Evolutionary conservation across 2,797 vertebrate species (phyloP), one percentile per base, ranked within the genome.

Genomic region (Geotrypetes seraphini): DNA sequence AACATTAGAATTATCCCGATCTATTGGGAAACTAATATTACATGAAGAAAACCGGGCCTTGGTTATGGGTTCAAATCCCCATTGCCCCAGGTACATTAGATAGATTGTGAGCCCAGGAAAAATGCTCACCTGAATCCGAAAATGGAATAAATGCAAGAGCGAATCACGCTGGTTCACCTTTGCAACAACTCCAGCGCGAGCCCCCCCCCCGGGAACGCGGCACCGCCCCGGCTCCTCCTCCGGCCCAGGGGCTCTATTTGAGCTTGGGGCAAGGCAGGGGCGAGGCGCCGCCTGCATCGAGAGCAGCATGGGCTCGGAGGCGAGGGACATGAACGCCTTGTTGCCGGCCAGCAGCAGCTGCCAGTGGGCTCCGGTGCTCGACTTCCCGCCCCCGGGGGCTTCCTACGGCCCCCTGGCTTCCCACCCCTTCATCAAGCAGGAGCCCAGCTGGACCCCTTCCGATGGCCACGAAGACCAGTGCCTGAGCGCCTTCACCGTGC

Each of bases 351-450:
- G 71, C 38, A 80, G 84, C 5, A 79, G 71, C 61, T 92, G 93
- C 10, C 93, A 94, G 73, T 98, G 92, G 93, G 87, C 86, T 5
- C 65, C 69, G 1, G 76, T 90, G 12, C 73, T 88, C 33, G 88
- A 90, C 66, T 83, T 90, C 8, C 87, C n/a, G n/a, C n/a, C 94
- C 22, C 83, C 90, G 4, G 71, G 82, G 13, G 79, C 90, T 34
- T 79, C 88, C 8, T 96, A 94, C 36, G 66, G 82, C 63, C 84
- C 91, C 7, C 69, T 96, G 54, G 81, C 88, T 23, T 77, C 90
- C 17, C 91, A 91, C 69, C 90, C 93, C 28, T 90, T 95, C 67
- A 92, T 98, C 78, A 98, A 97, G 64, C 95, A 97, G 73, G 95
- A 97, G 69, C 92, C 93, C 4, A 76, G 79, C 59, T 97, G 95